Evolutionary conservation across 2,113 vertebrate species (phyloP).

Genomic region (Bombycilla garrulus): DNA sequence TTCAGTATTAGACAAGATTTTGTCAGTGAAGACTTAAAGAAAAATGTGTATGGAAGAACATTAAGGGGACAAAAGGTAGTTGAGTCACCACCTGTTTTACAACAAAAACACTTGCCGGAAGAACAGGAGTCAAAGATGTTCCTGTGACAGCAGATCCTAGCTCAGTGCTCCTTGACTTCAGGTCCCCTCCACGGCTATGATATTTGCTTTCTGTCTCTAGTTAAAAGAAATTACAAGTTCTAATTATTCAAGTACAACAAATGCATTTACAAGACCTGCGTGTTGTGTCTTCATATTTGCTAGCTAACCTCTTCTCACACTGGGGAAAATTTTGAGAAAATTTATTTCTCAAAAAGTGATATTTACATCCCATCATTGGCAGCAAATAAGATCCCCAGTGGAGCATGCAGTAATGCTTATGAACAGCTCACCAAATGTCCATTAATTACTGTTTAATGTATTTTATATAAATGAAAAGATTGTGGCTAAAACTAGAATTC

Average conservation of each 20-base stretch:
- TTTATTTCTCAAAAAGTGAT: not conserved
- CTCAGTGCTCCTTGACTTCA: slow-evolving; percentile 41
- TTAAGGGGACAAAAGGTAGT: not conserved
- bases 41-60: not conserved
- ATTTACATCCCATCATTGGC: not conserved
- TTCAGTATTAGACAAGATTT: not conserved
- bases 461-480: not conserved
- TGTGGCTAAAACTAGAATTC: not conserved
- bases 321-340: not conserved
- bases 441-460: not conserved
- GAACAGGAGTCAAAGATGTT: slow-evolving; percentile 33
- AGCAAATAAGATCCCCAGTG: not conserved
- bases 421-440: not conserved
- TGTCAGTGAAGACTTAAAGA: not conserved
- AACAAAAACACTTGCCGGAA: slow-evolving; percentile 68
- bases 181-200: slow-evolving; percentile 55
- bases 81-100: not conserved
- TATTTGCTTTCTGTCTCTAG: slow-evolving; percentile 34
- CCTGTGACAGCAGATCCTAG: slow-evolving; percentile 24
- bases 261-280: not conserved
- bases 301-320: not conserved
- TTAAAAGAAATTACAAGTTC: not conserved
- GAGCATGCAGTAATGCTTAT: not conserved
- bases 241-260: not conserved
- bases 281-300: not conserved